Evolutionary conservation across 2,888 invertebrate genomes (phyloP), one percentile per base, ranked within the genome.

Genomic region (Subacronicta megacephala): DNA sequence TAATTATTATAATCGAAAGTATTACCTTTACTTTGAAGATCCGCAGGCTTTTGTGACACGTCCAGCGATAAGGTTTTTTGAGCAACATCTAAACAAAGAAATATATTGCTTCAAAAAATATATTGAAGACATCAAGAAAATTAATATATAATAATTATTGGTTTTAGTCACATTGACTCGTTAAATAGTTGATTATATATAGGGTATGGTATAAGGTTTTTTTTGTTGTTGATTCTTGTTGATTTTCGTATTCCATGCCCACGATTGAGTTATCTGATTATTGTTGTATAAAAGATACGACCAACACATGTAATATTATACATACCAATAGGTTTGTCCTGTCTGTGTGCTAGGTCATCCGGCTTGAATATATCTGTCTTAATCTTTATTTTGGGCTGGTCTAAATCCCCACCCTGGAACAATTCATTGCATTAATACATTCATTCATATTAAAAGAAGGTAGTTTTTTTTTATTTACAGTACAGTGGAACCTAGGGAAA

Each of bases 341-440:
- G 86, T 77, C 92, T 82, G 47, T 86, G 87, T 0, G 86, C 86
- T 23, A 93, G 64, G 12, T 94, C 94, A 31, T 94, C 93, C 0
- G 94, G 94, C 72, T 94, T 94, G 69, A 94, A 94, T 75, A 94
- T 93, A 60, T 94, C 94, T 6, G 94, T 94, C 76, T 94, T 94
- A 38, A 94, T 94, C 75, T 94, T 94, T 64, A 94, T 94, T 80
- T 94, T 94, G 0, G 94, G 94, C 68, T 93, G 93, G 33, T 94
- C 94, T 57, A 93, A 61, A 50, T 93, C 93, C 16, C 90, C 90
- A 7, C 85, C 83, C 92, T 93, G 75, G 1, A 73, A 82, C 20
- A 64, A 66, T 15, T 17, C 7, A 43, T 46, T 16, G 13, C 6
- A 35, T 61, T 52, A 10, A 51, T 18, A 41, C 7, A 29, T 62